phyloP scores from a whole-genome alignment of 2,888 invertebrate genomes.

The Erannis defoliaria region DNA sequence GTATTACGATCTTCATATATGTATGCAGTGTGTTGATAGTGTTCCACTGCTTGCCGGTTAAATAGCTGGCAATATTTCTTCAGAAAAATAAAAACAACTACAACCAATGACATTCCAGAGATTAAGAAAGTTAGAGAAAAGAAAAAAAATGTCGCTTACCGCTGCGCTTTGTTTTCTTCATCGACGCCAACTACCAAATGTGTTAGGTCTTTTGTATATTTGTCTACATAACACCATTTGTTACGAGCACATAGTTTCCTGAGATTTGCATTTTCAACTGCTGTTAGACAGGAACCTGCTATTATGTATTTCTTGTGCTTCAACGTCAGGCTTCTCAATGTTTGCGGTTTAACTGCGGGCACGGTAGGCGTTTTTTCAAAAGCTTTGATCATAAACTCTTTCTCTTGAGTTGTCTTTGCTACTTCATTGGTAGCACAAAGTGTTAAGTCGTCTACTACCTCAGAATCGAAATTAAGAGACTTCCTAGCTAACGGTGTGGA shows the following conservation, averaged over 20 bases:
- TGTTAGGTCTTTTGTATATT: slow-evolving; percentile 70
- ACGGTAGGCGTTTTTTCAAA: slow-evolving; percentile 65
- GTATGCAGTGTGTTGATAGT: too few relatives aligned
- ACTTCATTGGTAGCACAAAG: slow-evolving; percentile 61
- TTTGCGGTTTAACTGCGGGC: slow-evolving; percentile 47
- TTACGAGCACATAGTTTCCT: slow-evolving; percentile 63
- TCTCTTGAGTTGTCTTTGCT: slow-evolving; percentile 74
- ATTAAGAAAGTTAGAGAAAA: too few relatives aligned
- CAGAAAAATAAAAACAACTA: too few relatives aligned
- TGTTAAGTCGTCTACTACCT: slow-evolving; percentile 57
- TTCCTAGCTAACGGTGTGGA: slow-evolving; percentile 78
- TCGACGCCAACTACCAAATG: slow-evolving; percentile 80
- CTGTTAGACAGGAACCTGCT: slow-evolving; percentile 70
- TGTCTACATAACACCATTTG: slow-evolving; percentile 67
- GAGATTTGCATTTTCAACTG: slow-evolving; percentile 58
- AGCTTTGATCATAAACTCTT: slow-evolving; percentile 72
- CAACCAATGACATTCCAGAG: too few relatives aligned
- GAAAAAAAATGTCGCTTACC: slow-evolving; percentile 59
- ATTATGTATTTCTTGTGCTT: slow-evolving; percentile 56
- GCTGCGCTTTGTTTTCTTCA: slow-evolving; percentile 73
- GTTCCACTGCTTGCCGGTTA: too few relatives aligned
- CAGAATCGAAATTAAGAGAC: slow-evolving; percentile 68
- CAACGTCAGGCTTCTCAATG: slow-evolving; percentile 41
- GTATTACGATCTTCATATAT: too few relatives aligned
- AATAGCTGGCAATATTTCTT: too few relatives aligned